Evolutionary conservation across 2,113 vertebrate species (phyloP).

Genomic region (Merops nubicus): DNA sequence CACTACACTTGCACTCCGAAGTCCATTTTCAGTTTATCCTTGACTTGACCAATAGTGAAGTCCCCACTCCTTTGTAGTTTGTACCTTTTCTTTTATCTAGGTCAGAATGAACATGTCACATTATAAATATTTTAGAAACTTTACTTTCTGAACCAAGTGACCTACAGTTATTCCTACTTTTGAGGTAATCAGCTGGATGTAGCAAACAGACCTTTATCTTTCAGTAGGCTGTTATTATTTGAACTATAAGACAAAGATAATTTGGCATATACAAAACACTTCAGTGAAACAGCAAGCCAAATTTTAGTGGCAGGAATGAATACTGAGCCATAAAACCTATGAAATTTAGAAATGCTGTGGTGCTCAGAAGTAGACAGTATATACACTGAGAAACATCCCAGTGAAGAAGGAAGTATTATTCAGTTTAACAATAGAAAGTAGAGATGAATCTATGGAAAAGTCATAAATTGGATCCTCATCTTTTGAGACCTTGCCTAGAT

Average conservation of each 20-base stretch:
- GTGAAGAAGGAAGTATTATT: not conserved
- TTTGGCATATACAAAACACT: not conserved
- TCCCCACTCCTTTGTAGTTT: not conserved
- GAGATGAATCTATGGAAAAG: not conserved
- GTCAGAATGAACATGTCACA: not conserved
- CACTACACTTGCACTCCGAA: not conserved
- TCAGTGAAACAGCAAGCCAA: not conserved
- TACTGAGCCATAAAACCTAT: not conserved
- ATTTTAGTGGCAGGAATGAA: not conserved
- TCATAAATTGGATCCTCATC: not conserved
- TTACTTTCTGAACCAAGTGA: not conserved
- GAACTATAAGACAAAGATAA: not conserved
- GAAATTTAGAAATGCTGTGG: not conserved
- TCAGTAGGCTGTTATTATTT: not conserved
- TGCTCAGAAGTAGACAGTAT: not conserved
- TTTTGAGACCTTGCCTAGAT: not conserved
- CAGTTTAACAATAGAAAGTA: not conserved
- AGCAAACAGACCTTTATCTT: not conserved
- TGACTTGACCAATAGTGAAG: not conserved
- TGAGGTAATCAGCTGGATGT: not conserved
- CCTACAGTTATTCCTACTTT: not conserved
- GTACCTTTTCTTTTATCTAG: not conserved
- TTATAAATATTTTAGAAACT: conserved; percentile 33
- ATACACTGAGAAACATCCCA: not conserved
- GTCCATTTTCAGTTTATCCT: not conserved